Base-by-base conservation (phyloP, 2,797 vertebrate genomes). In the Betta splendens region DNA sequence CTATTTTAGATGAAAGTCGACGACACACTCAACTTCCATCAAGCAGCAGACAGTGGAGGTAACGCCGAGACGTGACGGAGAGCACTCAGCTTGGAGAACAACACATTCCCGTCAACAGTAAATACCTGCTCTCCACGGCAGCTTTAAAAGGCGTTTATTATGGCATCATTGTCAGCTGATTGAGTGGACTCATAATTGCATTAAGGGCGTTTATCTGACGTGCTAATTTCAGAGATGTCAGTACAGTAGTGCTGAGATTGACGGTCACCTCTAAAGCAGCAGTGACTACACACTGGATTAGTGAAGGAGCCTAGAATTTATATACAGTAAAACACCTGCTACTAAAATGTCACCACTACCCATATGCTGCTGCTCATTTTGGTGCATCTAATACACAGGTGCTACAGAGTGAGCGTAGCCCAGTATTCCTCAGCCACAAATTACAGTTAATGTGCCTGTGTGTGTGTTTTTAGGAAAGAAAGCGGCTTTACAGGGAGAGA, bases 1-100 rank as follows among this genome's bases (percentile, higher is more conserved):
- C 82, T 79, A 70, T 60, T 74, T 64, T 31, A 71, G 60, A 78
- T 77, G 63, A 78, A 73, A 80, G 71, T 52, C 37, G 39, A 56
- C 39, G 17, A 44, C 38, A 39, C 46, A 31, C 61, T 56, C 32
- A 54, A 75, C 43, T 53, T 69, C 64, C 56, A 66, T 73, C 49
- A 55, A 69, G 40, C 55, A n/a, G 11, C 48, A 53, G 39, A 52
- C 52, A 17, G 64, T 5, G n/a, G 42, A 44, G 54, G 37, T 50
- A 57, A 67, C 52, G 29, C 39, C 9, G 33, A 60, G 46, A 65
- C 10, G 23, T 49, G 55, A 56, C 51, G 13, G 53, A 37, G 42
- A 43, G 52, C 33, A 2, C 45, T 46, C 42, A 0, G 44, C 66
- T 53, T 64, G 64, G 59, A 56, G 47, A 50, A 44, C 42, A 51